A percentile compares a stretch with the other conserved stretches of the same genome.
Conservation (phyloP, 1,140 invertebrate genomes). For the Augochlora pura region DNA sequence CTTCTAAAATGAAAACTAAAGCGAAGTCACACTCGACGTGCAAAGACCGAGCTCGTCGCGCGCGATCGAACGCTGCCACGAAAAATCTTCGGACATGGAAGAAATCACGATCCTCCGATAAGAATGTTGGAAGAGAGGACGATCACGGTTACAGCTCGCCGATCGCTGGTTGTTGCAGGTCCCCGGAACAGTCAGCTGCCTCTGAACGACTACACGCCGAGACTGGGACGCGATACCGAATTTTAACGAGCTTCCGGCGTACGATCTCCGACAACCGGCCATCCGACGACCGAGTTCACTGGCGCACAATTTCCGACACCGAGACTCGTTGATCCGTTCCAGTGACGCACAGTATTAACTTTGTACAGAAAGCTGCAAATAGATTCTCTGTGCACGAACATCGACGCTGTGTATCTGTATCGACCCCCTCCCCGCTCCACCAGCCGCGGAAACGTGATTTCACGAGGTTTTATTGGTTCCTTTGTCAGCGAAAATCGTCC, state of each 20-base stretch:
- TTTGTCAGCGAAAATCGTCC: no score
- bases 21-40: no score
- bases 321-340: background rate
- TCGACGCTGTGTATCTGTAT: no score
- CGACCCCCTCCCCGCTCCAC: no score
- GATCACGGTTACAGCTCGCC: no score
- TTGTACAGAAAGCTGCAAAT: conserved; percentile 11
- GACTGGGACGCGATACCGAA: conserved; percentile 53
- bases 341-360: background rate
- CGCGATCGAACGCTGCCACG: no score
- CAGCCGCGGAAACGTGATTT: background rate
- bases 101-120: no score
- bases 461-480: no score
- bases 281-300: background rate
- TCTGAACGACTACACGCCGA: conserved; percentile 47
- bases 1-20: no score
- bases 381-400: conserved; percentile 21
- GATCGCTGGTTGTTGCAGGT: conserved; percentile 43
- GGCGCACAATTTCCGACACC: background rate
- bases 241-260: conserved; percentile 29
- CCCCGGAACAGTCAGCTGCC: conserved; percentile 44
- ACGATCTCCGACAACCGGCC: background rate
- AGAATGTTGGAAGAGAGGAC: no score
- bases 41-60: no score
- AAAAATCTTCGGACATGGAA: no score